Percentiles rank a stretch among this genome's conserved stretches.
These are phyloP conservation scores for Telmatochromis brichardi DNA, from an alignment of 2,113 vertebrate genomes.

Conservation along the genomic window DNA sequence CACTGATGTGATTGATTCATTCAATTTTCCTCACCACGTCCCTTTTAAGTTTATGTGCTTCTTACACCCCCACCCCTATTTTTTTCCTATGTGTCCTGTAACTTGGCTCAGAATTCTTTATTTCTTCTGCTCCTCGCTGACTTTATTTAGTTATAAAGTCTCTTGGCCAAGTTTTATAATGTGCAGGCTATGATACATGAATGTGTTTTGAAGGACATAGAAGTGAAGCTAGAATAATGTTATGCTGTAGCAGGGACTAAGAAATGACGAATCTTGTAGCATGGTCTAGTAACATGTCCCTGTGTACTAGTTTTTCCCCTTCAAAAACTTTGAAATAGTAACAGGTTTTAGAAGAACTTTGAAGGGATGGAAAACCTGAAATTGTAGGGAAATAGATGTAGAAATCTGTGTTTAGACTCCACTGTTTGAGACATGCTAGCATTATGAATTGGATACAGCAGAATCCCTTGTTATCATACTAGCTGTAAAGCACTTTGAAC, in stretches of 20 bases:
- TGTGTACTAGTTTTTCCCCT: not conserved
- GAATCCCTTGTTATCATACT: constrained; percentile 23
- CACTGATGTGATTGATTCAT: not conserved
- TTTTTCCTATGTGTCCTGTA: not conserved
- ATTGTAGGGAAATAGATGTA: constrained; percentile 16
- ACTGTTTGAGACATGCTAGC: not conserved
- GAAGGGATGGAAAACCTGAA: constrained; percentile 4
- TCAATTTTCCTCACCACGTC: not conserved
- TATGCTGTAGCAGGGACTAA: not conserved
- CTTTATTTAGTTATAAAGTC: not conserved
- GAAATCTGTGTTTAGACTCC: not conserved
- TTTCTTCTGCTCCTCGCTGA: not conserved
- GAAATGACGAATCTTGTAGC: not conserved
- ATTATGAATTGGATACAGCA: constrained; percentile 7
- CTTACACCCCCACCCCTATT: not conserved
- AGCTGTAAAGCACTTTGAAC: constrained; percentile 63
- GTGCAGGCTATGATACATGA: constrained; percentile 39
- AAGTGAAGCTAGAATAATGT: constrained; percentile 9
- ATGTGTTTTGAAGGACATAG: constrained; percentile 32
- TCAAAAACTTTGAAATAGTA: not conserved
- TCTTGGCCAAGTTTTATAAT: not conserved
- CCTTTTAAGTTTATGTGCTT: not conserved
- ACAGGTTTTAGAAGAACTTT: not conserved
- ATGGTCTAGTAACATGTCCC: not conserved
- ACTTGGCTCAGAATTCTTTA: not conserved